These are phyloP conservation scores for Struthio camelus DNA, from an alignment of 2,113 vertebrate species.

Conservation along the genomic window DNA sequence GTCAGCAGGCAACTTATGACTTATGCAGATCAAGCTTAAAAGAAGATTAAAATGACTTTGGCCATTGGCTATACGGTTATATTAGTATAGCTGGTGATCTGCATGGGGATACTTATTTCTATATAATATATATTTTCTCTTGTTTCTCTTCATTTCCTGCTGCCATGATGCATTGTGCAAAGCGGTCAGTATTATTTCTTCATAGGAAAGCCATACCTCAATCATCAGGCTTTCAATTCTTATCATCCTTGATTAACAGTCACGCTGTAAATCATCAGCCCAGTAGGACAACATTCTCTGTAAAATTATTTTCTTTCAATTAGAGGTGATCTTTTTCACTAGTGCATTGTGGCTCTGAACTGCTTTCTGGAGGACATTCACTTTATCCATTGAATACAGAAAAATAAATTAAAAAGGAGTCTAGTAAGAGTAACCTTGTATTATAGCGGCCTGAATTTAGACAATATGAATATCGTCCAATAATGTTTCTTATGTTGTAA, in stretches of 20 bases:
- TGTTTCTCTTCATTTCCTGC: neutral
- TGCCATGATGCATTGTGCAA: neutral
- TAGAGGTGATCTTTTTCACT: neutral
- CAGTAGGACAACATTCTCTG: neutral
- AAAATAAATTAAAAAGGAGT: neutral
- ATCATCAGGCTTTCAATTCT: neutral
- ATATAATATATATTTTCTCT: neutral
- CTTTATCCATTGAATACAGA: neutral
- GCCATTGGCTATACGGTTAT: neutral
- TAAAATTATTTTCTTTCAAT: neutral
- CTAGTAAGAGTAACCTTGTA: neutral
- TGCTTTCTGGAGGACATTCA: neutral
- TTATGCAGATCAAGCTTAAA: neutral
- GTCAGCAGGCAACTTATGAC: neutral
- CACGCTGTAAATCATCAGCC: neutral
- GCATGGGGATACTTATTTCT: neutral
- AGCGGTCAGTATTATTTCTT: neutral
- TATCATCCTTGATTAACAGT: neutral
- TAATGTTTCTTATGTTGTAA: neutral
- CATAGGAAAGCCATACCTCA: neutral
- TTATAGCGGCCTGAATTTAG: neutral
- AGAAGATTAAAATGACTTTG: neutral
- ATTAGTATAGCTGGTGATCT: neutral
- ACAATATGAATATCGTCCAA: neutral
- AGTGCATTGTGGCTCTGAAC: neutral